Evolutionary conservation across 1,140 invertebrate species (phyloP), one percentile per base, ranked within the genome.

Genomic region (Drosophila nigromelanica): DNA sequence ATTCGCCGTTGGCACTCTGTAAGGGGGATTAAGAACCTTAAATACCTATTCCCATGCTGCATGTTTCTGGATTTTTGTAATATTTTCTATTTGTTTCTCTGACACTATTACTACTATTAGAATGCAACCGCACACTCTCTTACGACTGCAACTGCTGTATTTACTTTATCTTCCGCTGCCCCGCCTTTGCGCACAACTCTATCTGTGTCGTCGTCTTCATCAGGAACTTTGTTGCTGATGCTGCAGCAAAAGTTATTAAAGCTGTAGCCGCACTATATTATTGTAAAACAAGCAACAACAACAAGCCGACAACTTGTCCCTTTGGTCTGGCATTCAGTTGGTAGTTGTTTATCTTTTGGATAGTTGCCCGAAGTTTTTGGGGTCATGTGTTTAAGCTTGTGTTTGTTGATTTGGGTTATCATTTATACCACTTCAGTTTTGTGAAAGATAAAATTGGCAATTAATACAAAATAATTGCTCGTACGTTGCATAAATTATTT

Each of bases 201-300:
- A n/a, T 50, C 35, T 61, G 15, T 48, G 56, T 71, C 58, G 70
- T 71, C 74, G 58, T 76, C 62, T 72, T 61, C 64, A 87, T 82
- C 60, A 68, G 43, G 42, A 60, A 70, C 47, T 76, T 76, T 85
- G 72, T 73, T 80, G 76, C 45, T 82, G 59, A 71, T 77, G 64
- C 71, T 86, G 72, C 59, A 55, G 75, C 76, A 60, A 61, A 89
- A 87, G 79, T 87, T 89, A 89, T 89, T 87, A 89, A 87, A 89
- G 83, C 79, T 89, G 68, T 76, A 79, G 76, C 79, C 79, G 66
- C 83, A 87, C 82, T 87, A 79, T 89, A 87, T 89, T 89, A 87
- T 87, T 87, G 67, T 68, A 85, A 69, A 89, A 89, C 83, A 89
- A 79, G 69, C 14, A 80, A 39, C 42, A 45, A 35, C 61, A 55